These are phyloP conservation scores for Cacoxenus indagator DNA, from an alignment of 2,888 invertebrate species.

Conservation along the genomic window DNA sequence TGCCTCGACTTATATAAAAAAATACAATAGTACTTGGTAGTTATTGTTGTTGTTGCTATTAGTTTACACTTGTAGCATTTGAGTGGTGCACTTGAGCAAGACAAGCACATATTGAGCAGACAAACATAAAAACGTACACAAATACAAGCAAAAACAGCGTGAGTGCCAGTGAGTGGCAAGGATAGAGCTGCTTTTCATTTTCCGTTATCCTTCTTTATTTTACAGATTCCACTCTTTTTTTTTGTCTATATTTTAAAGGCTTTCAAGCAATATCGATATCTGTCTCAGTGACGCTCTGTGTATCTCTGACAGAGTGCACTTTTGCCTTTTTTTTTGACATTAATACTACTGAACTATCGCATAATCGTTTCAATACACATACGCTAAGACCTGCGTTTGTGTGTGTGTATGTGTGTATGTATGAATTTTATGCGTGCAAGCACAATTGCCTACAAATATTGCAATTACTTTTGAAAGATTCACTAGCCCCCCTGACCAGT, in stretches of 20 bases:
- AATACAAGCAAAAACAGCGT: no score
- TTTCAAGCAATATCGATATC: no score
- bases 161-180: no score
- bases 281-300: background rate
- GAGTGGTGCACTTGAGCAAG: no score
- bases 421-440: background rate
- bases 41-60: background rate
- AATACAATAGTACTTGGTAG: no score
- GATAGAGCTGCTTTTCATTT: no score
- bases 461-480: background rate
- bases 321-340: no score
- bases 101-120: background rate
- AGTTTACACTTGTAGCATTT: background rate
- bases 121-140: background rate
- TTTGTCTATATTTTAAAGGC: background rate
- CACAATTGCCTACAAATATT: conserved; percentile 2
- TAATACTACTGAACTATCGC: no score
- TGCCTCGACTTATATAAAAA: no score
- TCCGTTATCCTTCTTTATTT: no score
- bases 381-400: background rate
- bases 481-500: no score
- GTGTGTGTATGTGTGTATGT: background rate
- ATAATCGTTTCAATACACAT: background rate
- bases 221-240: background rate
- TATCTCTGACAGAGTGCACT: background rate